These are phyloP conservation scores for Morpho deidamia DNA, from an alignment of 2,888 invertebrate genomes.

Conservation along the genomic window DNA sequence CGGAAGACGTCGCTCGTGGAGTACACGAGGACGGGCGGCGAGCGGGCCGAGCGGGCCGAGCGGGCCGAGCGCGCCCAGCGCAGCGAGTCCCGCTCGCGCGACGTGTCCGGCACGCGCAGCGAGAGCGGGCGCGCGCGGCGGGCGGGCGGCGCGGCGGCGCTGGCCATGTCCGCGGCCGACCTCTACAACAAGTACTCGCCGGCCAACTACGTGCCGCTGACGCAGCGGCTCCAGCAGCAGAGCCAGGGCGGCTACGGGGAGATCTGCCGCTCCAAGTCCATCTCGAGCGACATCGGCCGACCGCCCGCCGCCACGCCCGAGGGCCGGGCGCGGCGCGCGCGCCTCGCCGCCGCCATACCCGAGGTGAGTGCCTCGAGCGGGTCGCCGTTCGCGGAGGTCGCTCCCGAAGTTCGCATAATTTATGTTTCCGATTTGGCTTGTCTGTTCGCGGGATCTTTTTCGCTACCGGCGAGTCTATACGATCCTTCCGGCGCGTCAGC, in stretches of 20 bases:
- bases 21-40: slow-evolving; percentile 57
- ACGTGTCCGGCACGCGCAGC: slow-evolving; percentile 73
- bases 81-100: slow-evolving; percentile 74
- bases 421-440: slow-evolving; percentile 15
- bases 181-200: slow-evolving; percentile 87
- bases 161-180: slow-evolving; percentile 81
- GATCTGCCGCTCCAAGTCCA: slow-evolving; percentile 75
- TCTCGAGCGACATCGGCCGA: slow-evolving; percentile 77
- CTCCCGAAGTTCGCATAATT: slow-evolving; percentile 3
- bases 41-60: slow-evolving; percentile 69
- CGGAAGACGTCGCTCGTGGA: slow-evolving; percentile 60
- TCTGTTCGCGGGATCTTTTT: slow-evolving; percentile 15
- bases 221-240: slow-evolving; percentile 57
- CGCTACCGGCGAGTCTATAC: no score
- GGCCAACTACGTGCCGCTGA: slow-evolving; percentile 83
- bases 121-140: slow-evolving; percentile 71
- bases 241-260: slow-evolving; percentile 53
- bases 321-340: slow-evolving; percentile 50
- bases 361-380: slow-evolving; percentile 64
- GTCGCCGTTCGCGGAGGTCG: not conserved
- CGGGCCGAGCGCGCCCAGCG: slow-evolving; percentile 54
- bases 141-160: slow-evolving; percentile 68
- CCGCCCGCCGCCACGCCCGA: slow-evolving; percentile 63
- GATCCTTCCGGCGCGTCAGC: no score
- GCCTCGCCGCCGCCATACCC: slow-evolving; percentile 54